A percentile compares a stretch with the other conserved stretches of the same genome.
These are phyloP conservation scores for Trimorus sp. DNA, from an alignment of 2,888 invertebrate genomes.

Conservation along the genomic window DNA sequence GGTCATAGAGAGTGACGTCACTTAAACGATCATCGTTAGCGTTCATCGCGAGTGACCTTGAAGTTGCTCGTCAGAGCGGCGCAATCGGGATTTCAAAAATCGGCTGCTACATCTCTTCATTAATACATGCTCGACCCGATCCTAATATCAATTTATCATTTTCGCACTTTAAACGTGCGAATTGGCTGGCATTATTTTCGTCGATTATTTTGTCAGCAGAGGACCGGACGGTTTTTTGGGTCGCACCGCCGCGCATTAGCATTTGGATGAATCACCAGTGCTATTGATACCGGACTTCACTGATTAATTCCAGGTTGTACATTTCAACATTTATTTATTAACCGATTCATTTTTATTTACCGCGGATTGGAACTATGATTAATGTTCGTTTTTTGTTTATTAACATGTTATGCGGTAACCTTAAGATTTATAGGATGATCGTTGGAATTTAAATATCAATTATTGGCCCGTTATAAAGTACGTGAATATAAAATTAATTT, in stretches of 20 bases:
- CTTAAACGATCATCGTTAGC: constrained; percentile 69
- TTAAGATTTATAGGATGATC: constrained; percentile 22
- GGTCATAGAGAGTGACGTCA: constrained; percentile 73
- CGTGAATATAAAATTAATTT: constrained; percentile 8
- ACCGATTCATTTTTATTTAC: constrained; percentile 6
- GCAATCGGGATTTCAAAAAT: constrained; percentile 51
- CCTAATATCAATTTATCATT: constrained; percentile 39
- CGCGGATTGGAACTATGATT: constrained; percentile 7
- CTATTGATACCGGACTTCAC: constrained; percentile 1
- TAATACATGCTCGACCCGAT: constrained; percentile 31
- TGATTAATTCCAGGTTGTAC: constrained; percentile 7
- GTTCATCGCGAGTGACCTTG: constrained; percentile 68
- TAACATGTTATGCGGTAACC: constrained; percentile 3
- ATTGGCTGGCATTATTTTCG: constrained; percentile 33
- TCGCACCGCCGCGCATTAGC: constrained; percentile 4
- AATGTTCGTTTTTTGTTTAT: constrained; percentile 11
- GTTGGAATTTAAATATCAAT: constrained; percentile 7
- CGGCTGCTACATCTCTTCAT: constrained; percentile 42
- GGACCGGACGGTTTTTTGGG: not conserved
- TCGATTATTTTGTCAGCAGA: constrained; percentile 36
- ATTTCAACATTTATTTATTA: constrained; percentile 22
- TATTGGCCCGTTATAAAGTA: constrained; percentile 8
- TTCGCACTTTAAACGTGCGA: constrained; percentile 33
- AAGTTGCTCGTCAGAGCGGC: constrained; percentile 49
- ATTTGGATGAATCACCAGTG: constrained; percentile 22